Conservation (phyloP, 30 jellyfish, hydroid and myxozoan genomes). For the Aurelia sp. region DNA sequence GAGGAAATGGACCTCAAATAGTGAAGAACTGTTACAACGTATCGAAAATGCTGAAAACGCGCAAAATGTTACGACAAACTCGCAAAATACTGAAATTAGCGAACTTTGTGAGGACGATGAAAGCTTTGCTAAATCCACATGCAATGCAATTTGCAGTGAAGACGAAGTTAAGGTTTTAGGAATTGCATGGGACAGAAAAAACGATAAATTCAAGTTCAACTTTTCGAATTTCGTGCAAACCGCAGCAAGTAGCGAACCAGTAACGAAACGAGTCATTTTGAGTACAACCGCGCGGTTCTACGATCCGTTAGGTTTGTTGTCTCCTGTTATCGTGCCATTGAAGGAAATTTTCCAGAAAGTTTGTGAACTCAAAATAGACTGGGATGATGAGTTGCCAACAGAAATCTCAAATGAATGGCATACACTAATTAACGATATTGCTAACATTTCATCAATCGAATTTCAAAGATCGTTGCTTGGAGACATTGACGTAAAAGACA, state of each 20-base stretch:
- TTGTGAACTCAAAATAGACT: not conserved
- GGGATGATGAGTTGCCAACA: not conserved
- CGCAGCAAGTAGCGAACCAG: not conserved
- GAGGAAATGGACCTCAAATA: conserved; percentile 22
- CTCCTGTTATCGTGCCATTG: not conserved
- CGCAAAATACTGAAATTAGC: too few relatives aligned
- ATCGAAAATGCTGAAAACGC: not conserved
- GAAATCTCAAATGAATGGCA: not conserved
- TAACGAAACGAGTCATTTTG: not conserved
- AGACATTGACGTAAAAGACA: too few relatives aligned
- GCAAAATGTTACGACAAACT: not conserved
- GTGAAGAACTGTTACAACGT: not conserved
- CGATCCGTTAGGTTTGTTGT: not conserved
- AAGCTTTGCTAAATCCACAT: too few relatives aligned
- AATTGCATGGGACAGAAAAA: not conserved
- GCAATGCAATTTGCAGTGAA: not conserved
- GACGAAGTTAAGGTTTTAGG: not conserved
- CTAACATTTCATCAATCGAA: not conserved
- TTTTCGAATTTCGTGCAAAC: not conserved
- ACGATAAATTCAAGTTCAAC: not conserved
- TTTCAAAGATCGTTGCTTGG: not conserved
- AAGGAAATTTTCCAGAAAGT: not conserved
- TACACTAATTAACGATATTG: not conserved
- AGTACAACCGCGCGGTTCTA: not conserved
- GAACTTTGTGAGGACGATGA: too few relatives aligned